phyloP scores from a whole-genome alignment of 64 coral and sea anemone species.

The Dendronephthya gigantea region DNA sequence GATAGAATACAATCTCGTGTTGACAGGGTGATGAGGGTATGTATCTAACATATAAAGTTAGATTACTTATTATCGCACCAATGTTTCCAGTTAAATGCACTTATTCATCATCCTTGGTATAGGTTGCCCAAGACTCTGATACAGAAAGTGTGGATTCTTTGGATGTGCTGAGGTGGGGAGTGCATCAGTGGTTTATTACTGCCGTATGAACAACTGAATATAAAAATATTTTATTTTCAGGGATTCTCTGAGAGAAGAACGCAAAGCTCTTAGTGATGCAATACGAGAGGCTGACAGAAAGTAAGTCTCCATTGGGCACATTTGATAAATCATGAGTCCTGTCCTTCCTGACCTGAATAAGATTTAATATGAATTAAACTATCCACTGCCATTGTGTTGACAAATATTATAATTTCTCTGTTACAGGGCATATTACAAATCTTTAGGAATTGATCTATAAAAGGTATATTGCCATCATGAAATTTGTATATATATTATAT shows the following conservation, averaged over 20 bases:
- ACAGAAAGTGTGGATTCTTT: slow-evolving; percentile 85
- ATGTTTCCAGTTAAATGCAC: neutral
- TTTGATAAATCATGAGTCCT: neutral
- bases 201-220: too few relatives aligned
- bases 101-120: slow-evolving; percentile 6
- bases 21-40: slow-evolving; percentile 66
- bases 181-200: too few relatives aligned
- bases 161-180: slow-evolving; percentile 59
- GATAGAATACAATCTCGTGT: slow-evolving; percentile 89
- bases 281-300: slow-evolving; percentile 88
- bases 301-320: slow-evolving; percentile 33
- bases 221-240: slow-evolving; percentile 4
- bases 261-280: slow-evolving; percentile 88
- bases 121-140: slow-evolving; percentile 59
- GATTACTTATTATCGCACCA: too few relatives aligned
- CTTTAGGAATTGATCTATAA: slow-evolving; percentile 88
- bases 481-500: neutral
- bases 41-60: neutral
- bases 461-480: neutral
- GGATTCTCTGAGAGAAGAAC: slow-evolving; percentile 88
- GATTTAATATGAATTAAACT: too few relatives aligned
- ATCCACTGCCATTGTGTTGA: too few relatives aligned
- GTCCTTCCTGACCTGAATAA: too few relatives aligned
- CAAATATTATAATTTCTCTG: too few relatives aligned
- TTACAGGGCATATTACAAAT: slow-evolving; percentile 93